Evolutionary conservation across 2,113 vertebrate species (phyloP), one percentile per base, ranked within the genome.

Genomic region (Erythrolamprus reginae): DNA sequence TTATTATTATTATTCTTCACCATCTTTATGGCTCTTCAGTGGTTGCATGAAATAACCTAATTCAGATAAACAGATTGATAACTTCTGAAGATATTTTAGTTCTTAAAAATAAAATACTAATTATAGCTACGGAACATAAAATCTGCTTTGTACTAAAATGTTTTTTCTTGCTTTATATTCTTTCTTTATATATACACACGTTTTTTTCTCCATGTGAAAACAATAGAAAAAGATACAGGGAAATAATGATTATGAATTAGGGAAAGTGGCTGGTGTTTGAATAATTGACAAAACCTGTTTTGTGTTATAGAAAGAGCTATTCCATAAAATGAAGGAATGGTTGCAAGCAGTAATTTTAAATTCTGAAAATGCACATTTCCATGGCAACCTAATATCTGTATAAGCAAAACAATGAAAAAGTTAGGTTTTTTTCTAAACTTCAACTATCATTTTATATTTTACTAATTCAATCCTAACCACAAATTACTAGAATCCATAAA

Each of bases 141-240:
- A 52, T 94, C 91, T 94, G 91, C 83, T 92, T 53, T 82, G 47
- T 82, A 21, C 93, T 94, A 89, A 94, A 94, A 90, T 86, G 91
- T 70, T 6, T 56, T 91, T 88, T 86, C 1, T 38, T 56, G 33
- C 17, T 52, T 21, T 61, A 92, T 87, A 12, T 2, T 51, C 58
- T 90, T 83, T 89, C 86, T 77, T 8, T 77, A 38, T 19, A 77
- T 19, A 38, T 33, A 77, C 65, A 77, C 2, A 42, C 3, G n/a
- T n/a, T 3, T 89, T 77, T 53, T 65, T 48, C 70, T 28, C 21
- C 26, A 7, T 50, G 42, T 8, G 3, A 19, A 58, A 86, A 87
- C 12, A 58, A 77, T 82, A 88, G 87, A 9, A 47, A 55, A 92
- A 51, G 42, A 47, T 91, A 89, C 92, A 48, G 84, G 86, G 58